Conservation (phyloP, 2,888 invertebrate genomes). For the Ethmia dodecea region DNA sequence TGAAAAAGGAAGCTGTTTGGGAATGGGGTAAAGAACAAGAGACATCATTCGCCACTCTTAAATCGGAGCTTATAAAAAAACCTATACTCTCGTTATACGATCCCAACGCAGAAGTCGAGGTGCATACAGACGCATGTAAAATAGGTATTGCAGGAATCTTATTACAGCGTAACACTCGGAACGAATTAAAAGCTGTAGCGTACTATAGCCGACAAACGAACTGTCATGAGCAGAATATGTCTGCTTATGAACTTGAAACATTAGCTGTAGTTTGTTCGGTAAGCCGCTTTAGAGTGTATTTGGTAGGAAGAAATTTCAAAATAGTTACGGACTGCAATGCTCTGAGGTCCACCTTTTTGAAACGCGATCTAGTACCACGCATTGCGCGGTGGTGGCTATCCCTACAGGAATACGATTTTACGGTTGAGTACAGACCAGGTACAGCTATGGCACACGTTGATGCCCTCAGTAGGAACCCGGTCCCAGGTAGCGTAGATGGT, state of each 20-base stretch:
- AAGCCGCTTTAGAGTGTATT: conserved; percentile 29
- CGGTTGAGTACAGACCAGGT: conserved; percentile 21
- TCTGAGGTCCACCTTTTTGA: no score
- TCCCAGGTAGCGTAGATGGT: no score
- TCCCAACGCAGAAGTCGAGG: conserved; percentile 19
- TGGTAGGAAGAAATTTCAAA: conserved; percentile 23
- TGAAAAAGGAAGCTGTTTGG: conserved; percentile 14
- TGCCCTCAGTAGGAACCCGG: conserved; percentile 28
- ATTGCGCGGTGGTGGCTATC: conserved; percentile 23
- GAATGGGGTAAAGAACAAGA: conserved; percentile 18
- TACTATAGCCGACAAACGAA: conserved; percentile 32
- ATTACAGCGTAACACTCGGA: conserved; percentile 19
- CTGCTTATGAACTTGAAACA: conserved; percentile 34
- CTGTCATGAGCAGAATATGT: conserved; percentile 28
- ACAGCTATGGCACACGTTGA: conserved; percentile 32
- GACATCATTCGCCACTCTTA: conserved; percentile 20
- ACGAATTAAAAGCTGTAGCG: conserved; percentile 19
- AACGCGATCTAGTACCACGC: conserved; percentile 15
- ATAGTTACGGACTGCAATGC: no score
- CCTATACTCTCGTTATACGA: conserved; percentile 10
- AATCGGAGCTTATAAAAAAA: conserved; percentile 14
- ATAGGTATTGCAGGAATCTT: conserved; percentile 30
- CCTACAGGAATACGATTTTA: conserved; percentile 29
- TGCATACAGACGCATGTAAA: conserved; percentile 36
- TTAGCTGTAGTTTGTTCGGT: conserved; percentile 35